Base-by-base conservation (phyloP, 64 coral and sea anemone species). In the Dendronephthya gigantea region DNA sequence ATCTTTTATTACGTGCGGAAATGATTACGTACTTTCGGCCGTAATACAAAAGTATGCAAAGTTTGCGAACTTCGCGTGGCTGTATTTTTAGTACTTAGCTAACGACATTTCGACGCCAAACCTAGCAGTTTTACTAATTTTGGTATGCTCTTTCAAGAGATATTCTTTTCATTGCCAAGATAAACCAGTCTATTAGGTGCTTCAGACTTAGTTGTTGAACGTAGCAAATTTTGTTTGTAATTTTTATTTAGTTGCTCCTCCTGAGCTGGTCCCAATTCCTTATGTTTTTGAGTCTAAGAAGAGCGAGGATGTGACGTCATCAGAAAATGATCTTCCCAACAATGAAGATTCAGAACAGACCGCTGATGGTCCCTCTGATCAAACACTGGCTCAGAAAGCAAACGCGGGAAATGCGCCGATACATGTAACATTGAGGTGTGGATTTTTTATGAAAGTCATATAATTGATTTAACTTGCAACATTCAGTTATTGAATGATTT, bases 181-280 rank as follows among this genome's bases (percentile, higher is more conserved):
- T 10, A 1, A 8, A 16, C 23, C n/a, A n/a, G n/a, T n/a, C n/a
- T n/a, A n/a, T n/a, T n/a, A n/a, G n/a, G n/a, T n/a, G n/a, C n/a
- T n/a, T n/a, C n/a, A n/a, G 23, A 16, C 25, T 22, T 27, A 22
- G 7, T 62, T 62, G 51, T n/a, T 45, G 41, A 45, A 45, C 41
- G 11, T 45, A 45, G 14, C 51, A 58, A 16, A 6, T 1, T 58
- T 58, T 2, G 6, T 16, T 62, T 62, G 55, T 62, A 27, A 23
- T 82, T 37, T 40, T 17, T 12, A 84, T 70, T 38, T 82, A 97
- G 94, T 97, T 62, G 94, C 93, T 37, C 90, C 94, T 15, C 85
- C 89, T 17, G 84, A 93, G 38, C 86, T 97, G 58, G 90, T 85
- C 40, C n/a, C 86, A 35, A 27, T 97, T 22, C 87, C 90, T 43